Percentiles rank a stretch among this genome's conserved stretches.
These are phyloP conservation scores for Nilaparvata lugens DNA, from an alignment of 1,140 invertebrate species.

Conservation along the genomic window DNA sequence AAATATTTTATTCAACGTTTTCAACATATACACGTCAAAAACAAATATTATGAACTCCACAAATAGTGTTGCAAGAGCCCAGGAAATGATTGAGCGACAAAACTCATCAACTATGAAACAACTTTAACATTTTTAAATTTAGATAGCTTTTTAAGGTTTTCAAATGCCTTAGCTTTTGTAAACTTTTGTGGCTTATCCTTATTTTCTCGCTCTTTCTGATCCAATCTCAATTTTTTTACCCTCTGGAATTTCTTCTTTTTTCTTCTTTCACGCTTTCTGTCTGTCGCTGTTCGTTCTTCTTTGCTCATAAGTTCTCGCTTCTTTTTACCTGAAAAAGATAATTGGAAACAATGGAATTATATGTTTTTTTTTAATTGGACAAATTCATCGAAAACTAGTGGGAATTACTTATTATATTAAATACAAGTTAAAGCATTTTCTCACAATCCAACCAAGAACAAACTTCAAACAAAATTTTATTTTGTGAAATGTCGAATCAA, in stretches of 20 bases:
- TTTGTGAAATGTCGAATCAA: too few species aligned
- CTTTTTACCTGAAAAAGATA: conserved; percentile 47
- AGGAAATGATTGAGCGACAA: too few species aligned
- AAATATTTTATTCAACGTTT: too few species aligned
- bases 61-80: too few species aligned
- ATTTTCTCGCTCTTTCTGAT: conserved; percentile 29
- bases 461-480: too few species aligned
- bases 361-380: neutral
- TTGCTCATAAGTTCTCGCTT: conserved; percentile 70
- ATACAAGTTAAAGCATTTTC: neutral
- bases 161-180: neutral
- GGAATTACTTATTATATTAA: conserved; percentile 13
- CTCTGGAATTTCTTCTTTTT: conserved; percentile 75
- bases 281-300: conserved; percentile 71
- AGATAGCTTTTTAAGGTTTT: neutral
- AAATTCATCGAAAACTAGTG: neutral
- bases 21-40: too few species aligned
- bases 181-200: neutral
- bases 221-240: conserved; percentile 43
- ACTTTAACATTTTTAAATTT: too few species aligned
- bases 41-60: too few species aligned
- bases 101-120: too few species aligned
- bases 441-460: too few species aligned
- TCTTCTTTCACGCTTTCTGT: conserved; percentile 80
- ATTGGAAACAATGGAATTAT: neutral